phyloP scores from a whole-genome alignment of 2,797 vertebrate genomes.

The Melanotaenia boesemani region DNA sequence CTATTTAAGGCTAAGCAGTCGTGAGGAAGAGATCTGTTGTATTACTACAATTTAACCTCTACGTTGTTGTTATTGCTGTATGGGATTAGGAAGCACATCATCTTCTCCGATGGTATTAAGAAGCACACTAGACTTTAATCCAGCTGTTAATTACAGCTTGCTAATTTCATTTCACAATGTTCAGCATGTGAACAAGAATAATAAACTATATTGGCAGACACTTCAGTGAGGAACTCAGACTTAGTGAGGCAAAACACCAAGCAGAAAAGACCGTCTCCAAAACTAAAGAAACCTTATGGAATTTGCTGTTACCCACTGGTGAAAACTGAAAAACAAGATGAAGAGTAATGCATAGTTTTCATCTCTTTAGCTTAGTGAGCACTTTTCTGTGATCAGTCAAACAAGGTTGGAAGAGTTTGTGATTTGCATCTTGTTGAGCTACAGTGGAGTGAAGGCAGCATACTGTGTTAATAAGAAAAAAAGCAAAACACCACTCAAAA shows the following conservation, averaged over 20 bases:
- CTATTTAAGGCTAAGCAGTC: conserved; percentile 48
- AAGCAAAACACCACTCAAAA: conserved; percentile 18
- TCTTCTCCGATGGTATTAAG: conserved; percentile 10
- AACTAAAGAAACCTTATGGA: conserved; percentile 3
- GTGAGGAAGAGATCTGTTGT: conserved; percentile 15
- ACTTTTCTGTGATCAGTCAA: conserved; percentile 15
- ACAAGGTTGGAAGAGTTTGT: conserved; percentile 14
- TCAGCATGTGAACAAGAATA: conserved; percentile 4
- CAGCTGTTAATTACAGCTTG: not conserved
- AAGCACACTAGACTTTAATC: conserved; percentile 4
- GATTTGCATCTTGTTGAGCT: conserved; percentile 41
- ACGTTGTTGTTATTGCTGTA: conserved; percentile 12
- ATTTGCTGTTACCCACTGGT: conserved; percentile 8
- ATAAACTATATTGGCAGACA: not conserved
- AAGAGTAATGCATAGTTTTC: conserved; percentile 6
- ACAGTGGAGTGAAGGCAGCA: conserved; percentile 16
- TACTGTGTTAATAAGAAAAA: conserved; percentile 27
- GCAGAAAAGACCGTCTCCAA: not conserved
- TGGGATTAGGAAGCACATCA: conserved; percentile 2
- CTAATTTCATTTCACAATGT: not conserved
- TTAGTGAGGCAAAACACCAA: conserved; percentile 2
- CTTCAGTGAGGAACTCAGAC: not conserved
- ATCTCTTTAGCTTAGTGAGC: conserved; percentile 20
- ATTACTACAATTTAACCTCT: conserved; percentile 22
- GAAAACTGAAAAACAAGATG: conserved; percentile 10